Base-by-base conservation (phyloP, 2,888 invertebrate species). In the Adelognathus sp. region DNA sequence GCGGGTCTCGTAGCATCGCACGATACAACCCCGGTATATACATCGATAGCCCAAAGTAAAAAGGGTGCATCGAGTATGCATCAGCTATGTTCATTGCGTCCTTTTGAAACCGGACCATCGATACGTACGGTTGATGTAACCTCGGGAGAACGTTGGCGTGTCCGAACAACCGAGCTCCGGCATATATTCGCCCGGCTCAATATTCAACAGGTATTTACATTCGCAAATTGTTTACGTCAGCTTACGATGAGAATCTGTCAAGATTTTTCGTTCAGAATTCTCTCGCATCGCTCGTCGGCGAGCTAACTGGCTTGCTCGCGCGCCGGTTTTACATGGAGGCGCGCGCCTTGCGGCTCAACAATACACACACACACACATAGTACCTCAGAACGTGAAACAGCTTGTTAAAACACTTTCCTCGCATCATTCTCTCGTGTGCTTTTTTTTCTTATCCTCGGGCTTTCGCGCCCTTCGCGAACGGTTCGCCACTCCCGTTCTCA, bases 151-250 rank as follows among this genome's bases (percentile, higher is more conserved):
- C 24, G 50, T 21, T 24, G 50, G 50, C 50, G 50, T n/a, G 50
- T n/a, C 50, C 21, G 7, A 16, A 18, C 50, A 24, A 31, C 18
- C 14, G 56, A 54, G 54, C 4, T 33, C n/a, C 33, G 60, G 50
- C 50, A 18, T 16, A 21, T 24, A n/a, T 27, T 54, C 39, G 14
- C 54, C 52, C 82, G 77, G 86, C 86, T 88, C 88, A 88, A 87
- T 89, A 88, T 89, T 88, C 87, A 88, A 87, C 86, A 88, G 88
- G 86, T 90, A 90, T 90, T 90, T 90, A 89, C 90, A 89, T 90
- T 90, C 88, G 89, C 85, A 90, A 90, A 90, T 90, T 90, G 90
- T 90, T 90, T 90, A 90, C 89, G 90, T 90, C 90, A 89, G 88
- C 79, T 85, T 84, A 86, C 86, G 87, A 87, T 90, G 90, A 90